phyloP scores from a whole-genome alignment of 2,888 invertebrate species.

The Gordius sp. region DNA sequence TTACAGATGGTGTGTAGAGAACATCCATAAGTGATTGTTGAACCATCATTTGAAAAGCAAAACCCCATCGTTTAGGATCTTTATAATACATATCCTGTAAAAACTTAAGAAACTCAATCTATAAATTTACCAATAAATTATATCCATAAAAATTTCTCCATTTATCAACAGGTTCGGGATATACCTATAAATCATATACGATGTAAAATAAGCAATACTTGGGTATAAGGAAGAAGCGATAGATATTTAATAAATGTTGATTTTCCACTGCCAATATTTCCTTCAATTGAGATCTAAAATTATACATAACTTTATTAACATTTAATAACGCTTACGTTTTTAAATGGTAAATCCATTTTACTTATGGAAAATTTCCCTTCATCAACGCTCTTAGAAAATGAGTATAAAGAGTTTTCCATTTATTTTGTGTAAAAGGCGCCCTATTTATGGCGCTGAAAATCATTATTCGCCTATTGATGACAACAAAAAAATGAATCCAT shows the following conservation, averaged over 20 bases:
- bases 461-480: too few species aligned
- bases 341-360: too few species aligned
- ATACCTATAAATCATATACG: slow-evolving; percentile 1
- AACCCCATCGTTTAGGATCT: background rate
- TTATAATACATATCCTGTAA: slow-evolving; percentile 5
- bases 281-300: slow-evolving; percentile 12
- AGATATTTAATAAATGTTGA: slow-evolving; percentile 1
- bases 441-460: too few species aligned
- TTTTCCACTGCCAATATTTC: slow-evolving; percentile 10
- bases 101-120: slow-evolving; percentile 6
- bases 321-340: too few species aligned
- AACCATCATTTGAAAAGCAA: slow-evolving; percentile 14
- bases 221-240: background rate
- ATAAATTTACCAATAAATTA: slow-evolving; percentile 6
- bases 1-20: slow-evolving; percentile 1
- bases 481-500: too few species aligned
- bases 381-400: too few species aligned
- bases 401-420: too few species aligned
- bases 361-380: too few species aligned
- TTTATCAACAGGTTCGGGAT: slow-evolving; percentile 4
- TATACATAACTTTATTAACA: too few species aligned
- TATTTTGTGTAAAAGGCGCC: too few species aligned
- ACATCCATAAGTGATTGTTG: slow-evolving; percentile 10
- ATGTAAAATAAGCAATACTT: background rate
- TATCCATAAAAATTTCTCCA: slow-evolving; percentile 2